Base-by-base conservation (phyloP, 2,797 vertebrate genomes). In the Rhynchotus rufescens region DNA sequence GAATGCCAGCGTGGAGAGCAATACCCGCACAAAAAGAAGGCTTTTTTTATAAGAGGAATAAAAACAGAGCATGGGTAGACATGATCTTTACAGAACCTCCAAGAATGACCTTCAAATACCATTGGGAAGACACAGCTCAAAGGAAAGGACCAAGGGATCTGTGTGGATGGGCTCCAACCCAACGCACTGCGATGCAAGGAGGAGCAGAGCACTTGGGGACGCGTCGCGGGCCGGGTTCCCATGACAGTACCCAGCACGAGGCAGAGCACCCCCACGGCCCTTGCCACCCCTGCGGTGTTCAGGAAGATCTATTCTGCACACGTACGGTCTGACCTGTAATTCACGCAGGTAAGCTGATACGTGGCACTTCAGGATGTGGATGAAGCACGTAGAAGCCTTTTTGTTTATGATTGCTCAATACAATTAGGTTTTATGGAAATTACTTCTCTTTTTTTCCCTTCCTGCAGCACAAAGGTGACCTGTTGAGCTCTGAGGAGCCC, bases 381-480 rank as follows among this genome's bases (percentile, higher is more conserved):
- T 85, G 79, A 72, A 75, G 59, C 73, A 79, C 0, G 16, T 62
- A 87, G 81, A 90, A 83, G 62, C 38, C 51, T 73, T 95, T 88
- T 73, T 44, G 62, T 84, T 94, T 85, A 69, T 76, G 78, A 57
- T 76, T 93, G 61, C 89, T 76, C 80, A 89, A 36, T 49, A 60
- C 23, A 84, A 57, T 28, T 67, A 61, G 17, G 34, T 73, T 85
- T 60, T 73, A 67, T n/a, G 52, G 87, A 92, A 80, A 78, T 40
- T 1, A 34, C 28, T 4, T 45, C 28, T 4, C 42, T 30, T 34
- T 42, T 40, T 76, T 80, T 30, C 10, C 22, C 34, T 52, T 82
- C n/a, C 3, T 73, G 19, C 42, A 56, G 65, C 47, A 76, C 56
- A 66, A 3, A 44, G 4, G 2, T 49, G 72, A n/a, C 45, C 36